These are phyloP conservation scores for Leucophenga montana DNA, from an alignment of 2,888 invertebrate genomes.

Conservation along the genomic window DNA sequence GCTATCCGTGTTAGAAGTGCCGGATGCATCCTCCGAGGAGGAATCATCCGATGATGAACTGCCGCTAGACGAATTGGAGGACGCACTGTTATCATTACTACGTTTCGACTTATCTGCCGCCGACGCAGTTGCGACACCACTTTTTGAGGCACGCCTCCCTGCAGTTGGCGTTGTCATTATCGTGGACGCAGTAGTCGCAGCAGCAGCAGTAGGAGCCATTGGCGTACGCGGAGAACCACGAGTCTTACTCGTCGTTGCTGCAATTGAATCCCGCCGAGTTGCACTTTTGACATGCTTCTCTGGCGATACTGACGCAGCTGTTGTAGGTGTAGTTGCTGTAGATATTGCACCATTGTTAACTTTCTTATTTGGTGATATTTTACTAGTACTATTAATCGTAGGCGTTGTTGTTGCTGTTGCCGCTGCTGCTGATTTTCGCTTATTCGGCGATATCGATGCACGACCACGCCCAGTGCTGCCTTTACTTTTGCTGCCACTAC, in stretches of 20 bases:
- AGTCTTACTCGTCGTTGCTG: constrained; percentile 9
- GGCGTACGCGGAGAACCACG: constrained; percentile 41
- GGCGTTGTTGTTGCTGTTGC: constrained; percentile 32
- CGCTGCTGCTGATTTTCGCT: constrained; percentile 54
- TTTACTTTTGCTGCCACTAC: constrained; percentile 30
- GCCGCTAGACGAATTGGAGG: constrained; percentile 65
- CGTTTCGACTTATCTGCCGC: constrained; percentile 42
- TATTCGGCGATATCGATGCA: constrained; percentile 63
- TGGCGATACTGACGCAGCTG: constrained; percentile 36
- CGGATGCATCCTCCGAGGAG: constrained; percentile 60
- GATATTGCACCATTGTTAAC: constrained; percentile 70
- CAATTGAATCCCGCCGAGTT: constrained; percentile 15
- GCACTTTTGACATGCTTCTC: constrained; percentile 31
- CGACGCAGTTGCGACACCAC: constrained; percentile 50
- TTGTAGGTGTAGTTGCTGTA: constrained; percentile 35
- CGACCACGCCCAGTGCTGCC: constrained; percentile 47
- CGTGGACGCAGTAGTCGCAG: constrained; percentile 32
- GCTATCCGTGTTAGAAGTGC: constrained; percentile 50
- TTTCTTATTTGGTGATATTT: constrained; percentile 66
- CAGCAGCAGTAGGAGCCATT: constrained; percentile 35
- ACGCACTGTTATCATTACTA: constrained; percentile 49
- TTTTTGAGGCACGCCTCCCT: constrained; percentile 63
- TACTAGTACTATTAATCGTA: constrained; percentile 37
- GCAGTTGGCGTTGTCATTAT: constrained; percentile 43
- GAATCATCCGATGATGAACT: constrained; percentile 68